Evolutionary conservation across 2,888 invertebrate species (phyloP).

Genomic region (Gymnosoma rotundatum): DNA sequence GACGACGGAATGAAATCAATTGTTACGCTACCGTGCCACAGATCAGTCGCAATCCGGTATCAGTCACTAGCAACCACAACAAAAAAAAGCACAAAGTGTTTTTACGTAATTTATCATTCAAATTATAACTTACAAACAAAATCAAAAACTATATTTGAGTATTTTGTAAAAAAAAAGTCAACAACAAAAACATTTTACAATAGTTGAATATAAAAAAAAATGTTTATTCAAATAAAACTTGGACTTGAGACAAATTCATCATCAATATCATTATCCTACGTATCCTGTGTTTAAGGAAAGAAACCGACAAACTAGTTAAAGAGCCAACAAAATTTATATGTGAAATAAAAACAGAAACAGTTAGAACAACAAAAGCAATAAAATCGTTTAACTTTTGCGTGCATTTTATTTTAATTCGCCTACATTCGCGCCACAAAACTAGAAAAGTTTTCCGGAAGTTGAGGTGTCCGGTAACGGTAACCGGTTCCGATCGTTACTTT

Average conservation of each 20-base stretch:
- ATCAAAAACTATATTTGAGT: slow-evolving; percentile 38
- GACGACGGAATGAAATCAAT: slow-evolving; percentile 82
- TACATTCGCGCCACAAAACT: slow-evolving; percentile 62
- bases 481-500: slow-evolving; percentile 83
- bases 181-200: slow-evolving; percentile 11
- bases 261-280: slow-evolving; percentile 3
- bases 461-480: slow-evolving; percentile 83
- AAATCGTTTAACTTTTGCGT: slow-evolving; percentile 61
- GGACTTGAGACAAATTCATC: slow-evolving; percentile 60
- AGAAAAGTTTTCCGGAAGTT: slow-evolving; percentile 81
- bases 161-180: neutral
- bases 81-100: slow-evolving; percentile 66
- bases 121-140: slow-evolving; percentile 55
- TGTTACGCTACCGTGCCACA: slow-evolving; percentile 82
- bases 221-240: slow-evolving; percentile 27
- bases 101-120: slow-evolving; percentile 72
- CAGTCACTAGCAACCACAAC: slow-evolving; percentile 72
- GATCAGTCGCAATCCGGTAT: slow-evolving; percentile 82
- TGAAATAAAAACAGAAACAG: slow-evolving; percentile 4
- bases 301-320: slow-evolving; percentile 40
- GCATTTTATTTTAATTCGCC: slow-evolving; percentile 63
- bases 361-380: slow-evolving; percentile 42
- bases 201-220: neutral
- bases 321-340: slow-evolving; percentile 27
- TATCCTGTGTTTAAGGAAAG: slow-evolving; percentile 9